These are phyloP conservation scores for Antheraea yamamai DNA, from an alignment of 2,888 invertebrate genomes.

Conservation along the genomic window DNA sequence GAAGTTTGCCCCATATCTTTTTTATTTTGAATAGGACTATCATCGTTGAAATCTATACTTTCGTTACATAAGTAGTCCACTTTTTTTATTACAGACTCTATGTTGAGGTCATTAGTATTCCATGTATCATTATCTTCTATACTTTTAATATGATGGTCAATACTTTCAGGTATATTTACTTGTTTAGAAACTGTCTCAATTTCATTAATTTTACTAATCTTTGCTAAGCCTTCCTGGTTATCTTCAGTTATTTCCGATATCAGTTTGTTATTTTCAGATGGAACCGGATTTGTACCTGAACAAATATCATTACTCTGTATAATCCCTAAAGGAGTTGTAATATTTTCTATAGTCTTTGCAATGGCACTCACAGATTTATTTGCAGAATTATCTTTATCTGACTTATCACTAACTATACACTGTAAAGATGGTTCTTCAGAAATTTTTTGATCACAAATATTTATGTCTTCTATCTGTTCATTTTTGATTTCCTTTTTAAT, in stretches of 20 bases:
- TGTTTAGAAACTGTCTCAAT: neutral
- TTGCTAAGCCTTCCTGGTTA: neutral
- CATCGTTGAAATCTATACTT: constrained; percentile 46
- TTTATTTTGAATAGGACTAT: constrained; percentile 33
- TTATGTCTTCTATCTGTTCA: constrained; percentile 2
- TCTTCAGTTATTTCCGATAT: constrained; percentile 9
- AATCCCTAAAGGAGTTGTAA: constrained; percentile 3
- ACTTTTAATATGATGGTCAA: constrained; percentile 62
- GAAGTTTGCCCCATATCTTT: constrained; percentile 29
- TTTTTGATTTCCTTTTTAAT: constrained; percentile 1
- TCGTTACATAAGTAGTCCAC: constrained; percentile 85
- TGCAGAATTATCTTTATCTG: neutral
- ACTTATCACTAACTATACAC: neutral
- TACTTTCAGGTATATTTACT: constrained; percentile 8
- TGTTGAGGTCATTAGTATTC: constrained; percentile 90
- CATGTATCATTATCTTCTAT: constrained; percentile 89
- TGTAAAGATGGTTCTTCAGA: constrained; percentile 8
- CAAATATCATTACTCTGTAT: neutral
- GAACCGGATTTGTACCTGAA: neutral
- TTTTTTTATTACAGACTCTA: constrained; percentile 91
- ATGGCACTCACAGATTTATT: neutral
- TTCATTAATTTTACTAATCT: constrained; percentile 15
- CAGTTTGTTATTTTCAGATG: constrained; percentile 14
- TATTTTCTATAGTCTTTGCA: neutral
- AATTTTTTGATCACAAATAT: neutral